Evolutionary conservation across 2,797 vertebrate species (phyloP), one percentile per base, ranked within the genome.

Genomic region (Harpagifer antarcticus): DNA sequence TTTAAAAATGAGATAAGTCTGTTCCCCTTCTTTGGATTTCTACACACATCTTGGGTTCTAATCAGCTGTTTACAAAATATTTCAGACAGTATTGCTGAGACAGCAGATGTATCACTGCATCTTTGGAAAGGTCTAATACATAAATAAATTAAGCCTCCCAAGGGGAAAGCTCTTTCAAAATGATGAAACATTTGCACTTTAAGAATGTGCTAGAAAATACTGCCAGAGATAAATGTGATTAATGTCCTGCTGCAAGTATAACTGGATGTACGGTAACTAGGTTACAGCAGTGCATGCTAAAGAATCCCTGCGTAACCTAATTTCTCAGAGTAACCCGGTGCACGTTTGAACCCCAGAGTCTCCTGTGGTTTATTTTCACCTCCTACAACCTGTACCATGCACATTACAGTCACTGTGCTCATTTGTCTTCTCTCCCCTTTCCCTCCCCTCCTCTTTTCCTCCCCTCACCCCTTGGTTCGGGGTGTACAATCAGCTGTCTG

Each of bases 401-500:
- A 14, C 37, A 43, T 53, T 49, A 31, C 19, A 61, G 33, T 69
- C 23, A 20, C 17, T 57, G 7, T 0, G 1, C 71, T 76, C 54
- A 67, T 80, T 74, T 66, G 62, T 71, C 65, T 79, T 58, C 48
- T 19, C 16, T 50, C 13, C 59, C 43, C 19, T 52, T 23, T 9
- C 42, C 60, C 61, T 23, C 58, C 64, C 76, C 62, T 74, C 40
- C 45, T 64, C 37, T 13, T 58, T 61, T 27, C 44, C 49, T 40
- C 47, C 56, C 14, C 45, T 55, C 48, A 15, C 52, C 57, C 59
- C 68, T 81, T 58, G 59, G 53, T 71, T 81, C 15, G 12, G 56
- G 68, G 76, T 81, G 77, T 73, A 83, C 82, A 86, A 86, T 90
- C 88, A 87, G 85, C 79, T 87, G 72, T 80, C 83, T 85, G 77